Conservation (phyloP, 2,113 vertebrate species). For the Vidua chalybeata region DNA sequence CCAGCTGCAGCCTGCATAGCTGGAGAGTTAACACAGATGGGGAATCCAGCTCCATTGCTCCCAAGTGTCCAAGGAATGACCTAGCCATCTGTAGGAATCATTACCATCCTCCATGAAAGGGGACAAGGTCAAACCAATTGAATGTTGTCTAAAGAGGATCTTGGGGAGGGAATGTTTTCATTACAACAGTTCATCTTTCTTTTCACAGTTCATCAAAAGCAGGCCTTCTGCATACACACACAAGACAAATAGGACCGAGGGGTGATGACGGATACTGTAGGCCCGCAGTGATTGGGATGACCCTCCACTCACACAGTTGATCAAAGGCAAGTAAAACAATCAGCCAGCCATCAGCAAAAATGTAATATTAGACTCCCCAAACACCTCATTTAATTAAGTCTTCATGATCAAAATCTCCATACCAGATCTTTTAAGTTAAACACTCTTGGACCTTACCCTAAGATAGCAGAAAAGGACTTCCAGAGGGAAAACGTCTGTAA, state of each 20-base stretch:
- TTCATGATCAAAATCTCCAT: conserved; percentile 50
- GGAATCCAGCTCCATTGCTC: not conserved
- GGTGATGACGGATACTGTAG: conserved; percentile 51
- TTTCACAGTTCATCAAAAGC: conserved; percentile 72
- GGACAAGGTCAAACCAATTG: conserved; percentile 64
- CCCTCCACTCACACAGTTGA: conserved; percentile 63
- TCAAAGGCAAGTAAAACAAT: conserved; percentile 72
- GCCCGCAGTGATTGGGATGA: conserved; percentile 43
- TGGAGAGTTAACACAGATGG: not conserved
- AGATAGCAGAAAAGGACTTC: conserved; percentile 45
- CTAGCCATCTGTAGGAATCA: conserved; percentile 66
- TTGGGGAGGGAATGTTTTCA: conserved; percentile 66
- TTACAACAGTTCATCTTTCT: conserved; percentile 73
- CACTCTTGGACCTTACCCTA: conserved; percentile 7
- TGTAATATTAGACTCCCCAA: conserved; percentile 58
- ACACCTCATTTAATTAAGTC: conserved; percentile 67
- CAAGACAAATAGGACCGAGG: conserved; percentile 58
- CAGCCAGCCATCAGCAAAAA: conserved; percentile 37
- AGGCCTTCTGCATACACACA: conserved; percentile 49
- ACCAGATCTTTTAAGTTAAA: conserved; percentile 55
- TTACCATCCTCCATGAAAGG: conserved; percentile 35
- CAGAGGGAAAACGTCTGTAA: not conserved
- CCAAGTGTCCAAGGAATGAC: conserved; percentile 61
- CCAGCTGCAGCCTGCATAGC: conserved; percentile 1
- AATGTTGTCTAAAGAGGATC: conserved; percentile 63